Percentiles rank a stretch among this genome's conserved stretches.
Conservation (phyloP, 2,797 vertebrate genomes). For the Anniella stebbinsi region DNA sequence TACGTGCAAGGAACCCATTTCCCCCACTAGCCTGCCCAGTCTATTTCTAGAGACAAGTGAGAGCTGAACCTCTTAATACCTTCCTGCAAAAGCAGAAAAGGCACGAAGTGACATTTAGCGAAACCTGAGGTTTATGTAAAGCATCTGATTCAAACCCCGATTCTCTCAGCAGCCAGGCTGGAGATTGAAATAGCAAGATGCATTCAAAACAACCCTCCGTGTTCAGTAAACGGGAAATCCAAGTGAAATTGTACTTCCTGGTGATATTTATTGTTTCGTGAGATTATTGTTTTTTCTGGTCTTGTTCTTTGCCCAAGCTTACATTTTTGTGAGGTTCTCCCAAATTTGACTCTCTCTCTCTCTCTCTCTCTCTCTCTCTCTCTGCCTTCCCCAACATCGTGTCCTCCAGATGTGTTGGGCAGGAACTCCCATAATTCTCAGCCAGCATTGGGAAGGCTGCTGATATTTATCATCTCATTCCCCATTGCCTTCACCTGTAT, state of each 20-base stretch:
- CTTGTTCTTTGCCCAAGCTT: not conserved
- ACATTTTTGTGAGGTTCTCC: not conserved
- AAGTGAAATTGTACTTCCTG: constrained; percentile 56
- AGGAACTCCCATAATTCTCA: not conserved
- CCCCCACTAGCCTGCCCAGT: no score
- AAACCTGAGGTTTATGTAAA: constrained; percentile 83
- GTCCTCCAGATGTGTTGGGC: no score
- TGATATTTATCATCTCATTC: not conserved
- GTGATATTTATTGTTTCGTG: not conserved
- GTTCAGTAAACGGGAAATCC: constrained; percentile 68
- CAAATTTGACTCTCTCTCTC: no score
- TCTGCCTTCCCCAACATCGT: no score
- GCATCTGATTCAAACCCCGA: constrained; percentile 81
- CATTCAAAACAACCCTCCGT: constrained; percentile 69
- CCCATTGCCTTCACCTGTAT: not conserved
- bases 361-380: no score
- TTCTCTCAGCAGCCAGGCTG: constrained; percentile 67
- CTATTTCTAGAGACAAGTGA: constrained; percentile 76
- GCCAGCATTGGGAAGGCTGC: no score
- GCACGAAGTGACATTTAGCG: constrained; percentile 74
- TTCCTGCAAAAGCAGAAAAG: constrained; percentile 75
- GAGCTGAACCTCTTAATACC: constrained; percentile 77
- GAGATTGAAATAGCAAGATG: constrained; percentile 72
- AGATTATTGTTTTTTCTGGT: not conserved
- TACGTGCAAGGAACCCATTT: not conserved